These are phyloP conservation scores for Drosophila auraria DNA, from an alignment of 1,140 invertebrate genomes.

Conservation along the genomic window DNA sequence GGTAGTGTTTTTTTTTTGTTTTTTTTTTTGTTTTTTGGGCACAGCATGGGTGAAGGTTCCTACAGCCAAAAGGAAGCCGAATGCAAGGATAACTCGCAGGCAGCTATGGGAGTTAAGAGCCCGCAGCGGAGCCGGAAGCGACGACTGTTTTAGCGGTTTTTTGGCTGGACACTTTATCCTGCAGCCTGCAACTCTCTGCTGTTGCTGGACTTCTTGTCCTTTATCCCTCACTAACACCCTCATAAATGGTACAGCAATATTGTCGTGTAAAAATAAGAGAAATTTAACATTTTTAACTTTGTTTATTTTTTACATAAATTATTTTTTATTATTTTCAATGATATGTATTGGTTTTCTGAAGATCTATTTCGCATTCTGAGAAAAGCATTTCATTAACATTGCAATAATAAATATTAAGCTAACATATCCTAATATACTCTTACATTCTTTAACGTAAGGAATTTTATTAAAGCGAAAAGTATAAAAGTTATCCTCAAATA, in stretches of 20 bases:
- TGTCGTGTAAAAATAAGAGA: too few relatives aligned
- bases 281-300: conserved; percentile 7
- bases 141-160: conserved; percentile 63
- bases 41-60: conserved; percentile 28
- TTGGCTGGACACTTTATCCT: conserved; percentile 48
- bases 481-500: too few relatives aligned
- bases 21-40: conserved; percentile 37
- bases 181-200: not conserved
- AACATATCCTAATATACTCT: too few relatives aligned
- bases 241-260: conserved; percentile 15
- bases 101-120: conserved; percentile 22
- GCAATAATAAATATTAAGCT: too few relatives aligned
- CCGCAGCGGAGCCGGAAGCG: conserved; percentile 32
- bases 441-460: too few relatives aligned
- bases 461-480: too few relatives aligned
- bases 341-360: too few relatives aligned
- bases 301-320: not conserved
- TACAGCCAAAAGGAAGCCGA: conserved; percentile 9
- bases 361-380: too few relatives aligned
- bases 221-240: conserved; percentile 13
- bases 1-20: conserved; percentile 3
- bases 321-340: too few relatives aligned
- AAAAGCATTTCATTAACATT: too few relatives aligned
- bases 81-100: conserved; percentile 20
- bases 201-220: not conserved